These are phyloP conservation scores for Zygaena filipendulae DNA, from an alignment of 2,888 invertebrate species.

Conservation along the genomic window DNA sequence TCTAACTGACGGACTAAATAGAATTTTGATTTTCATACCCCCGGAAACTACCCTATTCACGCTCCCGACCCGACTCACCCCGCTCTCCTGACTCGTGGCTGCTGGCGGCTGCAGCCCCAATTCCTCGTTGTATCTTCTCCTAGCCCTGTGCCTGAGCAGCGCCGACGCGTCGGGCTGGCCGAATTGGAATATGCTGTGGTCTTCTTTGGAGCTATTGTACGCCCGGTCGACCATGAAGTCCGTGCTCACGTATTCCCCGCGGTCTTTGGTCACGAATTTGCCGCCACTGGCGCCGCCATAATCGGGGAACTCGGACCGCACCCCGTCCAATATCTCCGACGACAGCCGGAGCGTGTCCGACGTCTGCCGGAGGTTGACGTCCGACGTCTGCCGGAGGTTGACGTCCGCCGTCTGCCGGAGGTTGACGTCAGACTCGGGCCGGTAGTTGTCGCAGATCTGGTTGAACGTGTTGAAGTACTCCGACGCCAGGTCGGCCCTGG, in stretches of 20 bases:
- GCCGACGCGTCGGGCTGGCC: slow-evolving; percentile 72
- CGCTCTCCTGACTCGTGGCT: slow-evolving; percentile 60
- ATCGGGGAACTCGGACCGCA: slow-evolving; percentile 30
- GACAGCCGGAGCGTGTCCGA: slow-evolving; percentile 47
- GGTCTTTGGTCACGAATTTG: slow-evolving; percentile 24
- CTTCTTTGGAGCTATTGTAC: slow-evolving; percentile 40
- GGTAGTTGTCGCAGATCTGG: slow-evolving; percentile 54
- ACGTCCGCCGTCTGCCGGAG: slow-evolving; percentile 51
- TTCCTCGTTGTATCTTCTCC: slow-evolving; percentile 53
- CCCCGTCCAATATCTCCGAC: slow-evolving; percentile 49
- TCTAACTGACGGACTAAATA: no score
- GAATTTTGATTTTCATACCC: no score
- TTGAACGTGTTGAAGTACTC: slow-evolving; percentile 62
- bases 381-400: no score
- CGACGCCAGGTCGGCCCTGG: slow-evolving; percentile 42
- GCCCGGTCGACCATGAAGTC: slow-evolving; percentile 49
- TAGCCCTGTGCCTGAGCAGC: slow-evolving; percentile 58
- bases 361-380: slow-evolving; percentile 43
- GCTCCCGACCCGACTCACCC: no score
- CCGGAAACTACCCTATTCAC: no score
- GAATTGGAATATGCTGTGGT: slow-evolving; percentile 54
- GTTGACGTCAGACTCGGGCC: slow-evolving; percentile 40
- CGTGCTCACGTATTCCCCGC: slow-evolving; percentile 27
- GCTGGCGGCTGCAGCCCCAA: slow-evolving; percentile 49
- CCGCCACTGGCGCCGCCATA: slow-evolving; percentile 10